Evolutionary conservation across 2,797 vertebrate genomes (phyloP).

Genomic region (Austrolebias charrua): DNA sequence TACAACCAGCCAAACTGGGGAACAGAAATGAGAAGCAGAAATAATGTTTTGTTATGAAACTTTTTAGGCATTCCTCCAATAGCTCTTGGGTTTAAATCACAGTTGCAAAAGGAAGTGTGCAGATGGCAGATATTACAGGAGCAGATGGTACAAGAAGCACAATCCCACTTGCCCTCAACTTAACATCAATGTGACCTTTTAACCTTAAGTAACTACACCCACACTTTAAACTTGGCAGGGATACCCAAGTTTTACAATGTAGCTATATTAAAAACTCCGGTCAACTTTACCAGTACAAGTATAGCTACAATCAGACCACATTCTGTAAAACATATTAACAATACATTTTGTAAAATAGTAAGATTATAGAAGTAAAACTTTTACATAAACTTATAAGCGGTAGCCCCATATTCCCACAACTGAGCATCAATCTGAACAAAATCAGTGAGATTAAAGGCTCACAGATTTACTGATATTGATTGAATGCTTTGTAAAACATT

Average conservation of each 20-base stretch:
- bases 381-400: neutral
- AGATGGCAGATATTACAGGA: slow-evolving; percentile 33
- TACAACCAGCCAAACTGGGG: neutral
- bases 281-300: neutral
- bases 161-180: slow-evolving; percentile 18
- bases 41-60: slow-evolving; percentile 20
- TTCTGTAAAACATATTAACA: neutral
- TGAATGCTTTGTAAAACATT: neutral
- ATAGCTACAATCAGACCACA: neutral
- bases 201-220: neutral
- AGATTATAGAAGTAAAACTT: neutral
- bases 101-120: slow-evolving; percentile 13
- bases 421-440: neutral
- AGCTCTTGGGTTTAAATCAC: slow-evolving; percentile 28
- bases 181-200: slow-evolving; percentile 21
- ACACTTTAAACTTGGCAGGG: slow-evolving; percentile 3
- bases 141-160: slow-evolving; percentile 34
- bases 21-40: slow-evolving; percentile 18
- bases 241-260: neutral
- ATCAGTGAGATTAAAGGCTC: neutral
- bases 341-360: neutral
- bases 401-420: neutral
- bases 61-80: slow-evolving; percentile 39
- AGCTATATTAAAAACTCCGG: neutral
- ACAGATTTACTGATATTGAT: neutral